These are phyloP conservation scores for Jacana jacana DNA, from an alignment of 2,113 vertebrate genomes.

Conservation along the genomic window DNA sequence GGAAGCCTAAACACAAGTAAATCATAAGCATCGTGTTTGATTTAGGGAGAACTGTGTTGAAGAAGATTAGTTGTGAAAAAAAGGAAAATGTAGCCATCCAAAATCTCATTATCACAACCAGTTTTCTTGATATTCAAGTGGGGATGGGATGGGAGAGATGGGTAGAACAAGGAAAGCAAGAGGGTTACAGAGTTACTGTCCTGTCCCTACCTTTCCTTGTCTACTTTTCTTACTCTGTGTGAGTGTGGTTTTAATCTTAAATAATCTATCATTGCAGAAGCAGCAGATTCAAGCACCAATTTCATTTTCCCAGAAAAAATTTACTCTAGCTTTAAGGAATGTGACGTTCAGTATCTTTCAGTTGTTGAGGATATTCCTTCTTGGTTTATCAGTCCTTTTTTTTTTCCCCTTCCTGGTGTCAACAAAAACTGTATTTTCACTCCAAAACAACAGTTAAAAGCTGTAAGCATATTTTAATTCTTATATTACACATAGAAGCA, in stretches of 20 bases:
- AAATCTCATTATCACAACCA: background rate
- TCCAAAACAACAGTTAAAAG: background rate
- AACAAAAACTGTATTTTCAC: slow-evolving; percentile 34
- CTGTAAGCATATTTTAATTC: background rate
- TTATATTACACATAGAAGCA: background rate
- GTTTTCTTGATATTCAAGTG: background rate
- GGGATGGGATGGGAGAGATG: background rate
- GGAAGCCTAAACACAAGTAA: background rate
- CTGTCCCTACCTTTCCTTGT: background rate
- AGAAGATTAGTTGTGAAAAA: background rate
- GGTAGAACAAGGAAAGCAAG: background rate
- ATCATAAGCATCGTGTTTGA: background rate
- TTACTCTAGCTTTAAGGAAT: background rate
- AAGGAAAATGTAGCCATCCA: background rate
- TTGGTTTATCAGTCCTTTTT: background rate
- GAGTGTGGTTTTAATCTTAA: background rate
- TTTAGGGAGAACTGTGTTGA: background rate
- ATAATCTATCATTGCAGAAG: background rate
- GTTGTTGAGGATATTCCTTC: background rate
- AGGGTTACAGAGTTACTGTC: background rate
- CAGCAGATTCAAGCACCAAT: background rate
- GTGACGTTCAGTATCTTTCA: background rate
- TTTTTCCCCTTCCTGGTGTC: background rate
- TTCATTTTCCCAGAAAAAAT: background rate
- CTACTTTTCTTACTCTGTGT: background rate